Percentiles rank a stretch among this genome's conserved stretches.
Conservation (phyloP, 1,140 invertebrate genomes). For the Melitaea cinxia region DNA sequence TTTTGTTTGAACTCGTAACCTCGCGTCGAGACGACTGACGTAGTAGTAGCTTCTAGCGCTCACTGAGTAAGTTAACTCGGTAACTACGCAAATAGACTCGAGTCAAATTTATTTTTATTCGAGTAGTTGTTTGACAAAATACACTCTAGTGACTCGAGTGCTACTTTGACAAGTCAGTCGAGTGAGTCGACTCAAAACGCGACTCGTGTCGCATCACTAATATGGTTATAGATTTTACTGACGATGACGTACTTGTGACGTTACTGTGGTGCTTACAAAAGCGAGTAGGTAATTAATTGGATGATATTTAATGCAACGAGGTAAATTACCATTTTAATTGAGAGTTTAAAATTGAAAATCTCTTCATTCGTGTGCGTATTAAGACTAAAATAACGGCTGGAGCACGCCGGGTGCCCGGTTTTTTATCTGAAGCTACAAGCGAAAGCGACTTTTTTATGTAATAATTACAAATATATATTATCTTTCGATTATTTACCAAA, state of each 20-base stretch:
- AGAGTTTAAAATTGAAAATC: slow-evolving; percentile 50
- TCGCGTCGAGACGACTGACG: no score
- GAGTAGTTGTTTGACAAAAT: no score
- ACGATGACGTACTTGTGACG: slow-evolving; percentile 7
- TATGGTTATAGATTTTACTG: slow-evolving; percentile 15
- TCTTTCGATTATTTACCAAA: no score
- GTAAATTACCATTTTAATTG: slow-evolving; percentile 43
- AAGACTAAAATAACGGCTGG: slow-evolving; percentile 42
- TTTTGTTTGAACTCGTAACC: no score
- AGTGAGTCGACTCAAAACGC: no score
- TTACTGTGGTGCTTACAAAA: slow-evolving; percentile 25
- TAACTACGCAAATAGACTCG: no score
- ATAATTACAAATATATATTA: background rate
- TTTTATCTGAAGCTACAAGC: slow-evolving; percentile 6
- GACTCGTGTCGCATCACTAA: no score
- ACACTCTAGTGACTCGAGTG: no score
- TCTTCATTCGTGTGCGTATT: slow-evolving; percentile 49
- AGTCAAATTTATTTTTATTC: no score
- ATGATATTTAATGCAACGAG: slow-evolving; percentile 36
- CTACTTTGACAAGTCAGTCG: no score
- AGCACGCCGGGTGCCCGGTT: slow-evolving; percentile 36
- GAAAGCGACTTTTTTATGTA: slow-evolving; percentile 8
- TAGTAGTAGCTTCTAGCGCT: no score
- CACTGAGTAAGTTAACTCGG: no score
- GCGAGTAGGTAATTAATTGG: slow-evolving; percentile 28